Percentiles rank a stretch among this genome's conserved stretches.
These are phyloP conservation scores for Drosophila formosana DNA, from an alignment of 2,888 invertebrate genomes.

Conservation along the genomic window DNA sequence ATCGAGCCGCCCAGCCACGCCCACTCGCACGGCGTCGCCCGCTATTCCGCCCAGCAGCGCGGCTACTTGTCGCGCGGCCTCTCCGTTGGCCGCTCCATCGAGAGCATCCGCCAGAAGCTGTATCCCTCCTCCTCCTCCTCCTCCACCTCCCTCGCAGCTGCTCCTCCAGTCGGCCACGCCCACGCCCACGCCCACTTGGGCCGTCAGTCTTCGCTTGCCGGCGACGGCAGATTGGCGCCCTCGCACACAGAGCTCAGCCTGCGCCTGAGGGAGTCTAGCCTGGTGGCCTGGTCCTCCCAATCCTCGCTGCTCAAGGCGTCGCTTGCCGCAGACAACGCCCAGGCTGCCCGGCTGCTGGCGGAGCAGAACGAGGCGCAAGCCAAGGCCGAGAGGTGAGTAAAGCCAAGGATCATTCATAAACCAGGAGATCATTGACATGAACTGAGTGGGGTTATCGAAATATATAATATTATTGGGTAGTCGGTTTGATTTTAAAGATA, in stretches of 20 bases:
- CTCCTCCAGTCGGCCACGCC: constrained; percentile 17
- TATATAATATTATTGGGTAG: too few species aligned
- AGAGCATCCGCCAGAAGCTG: constrained; percentile 72
- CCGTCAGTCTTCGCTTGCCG: constrained; percentile 50
- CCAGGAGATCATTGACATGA: background rate
- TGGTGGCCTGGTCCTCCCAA: constrained; percentile 76
- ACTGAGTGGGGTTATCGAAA: too few species aligned
- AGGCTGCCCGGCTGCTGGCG: constrained; percentile 13
- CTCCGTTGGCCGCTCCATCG: constrained; percentile 78
- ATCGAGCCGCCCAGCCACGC: constrained; percentile 63
- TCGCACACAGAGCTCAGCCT: constrained; percentile 28
- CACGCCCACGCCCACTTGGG: constrained; percentile 37
- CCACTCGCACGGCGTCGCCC: constrained; percentile 41
- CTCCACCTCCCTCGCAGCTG: background rate
- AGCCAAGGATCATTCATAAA: background rate
- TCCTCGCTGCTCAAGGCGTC: constrained; percentile 64
- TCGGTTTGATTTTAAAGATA: too few species aligned
- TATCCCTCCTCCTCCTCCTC: constrained; percentile 47
- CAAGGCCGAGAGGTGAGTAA: constrained; percentile 51
- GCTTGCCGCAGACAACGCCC: constrained; percentile 38
- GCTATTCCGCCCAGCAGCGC: constrained; percentile 64
- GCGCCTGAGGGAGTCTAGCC: constrained; percentile 41
- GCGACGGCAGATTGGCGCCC: constrained; percentile 42
- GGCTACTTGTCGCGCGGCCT: constrained; percentile 74
- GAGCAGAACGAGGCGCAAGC: constrained; percentile 31